These are phyloP conservation scores for Drosophila bifasciata DNA, from an alignment of 1,140 invertebrate genomes.

Conservation along the genomic window DNA sequence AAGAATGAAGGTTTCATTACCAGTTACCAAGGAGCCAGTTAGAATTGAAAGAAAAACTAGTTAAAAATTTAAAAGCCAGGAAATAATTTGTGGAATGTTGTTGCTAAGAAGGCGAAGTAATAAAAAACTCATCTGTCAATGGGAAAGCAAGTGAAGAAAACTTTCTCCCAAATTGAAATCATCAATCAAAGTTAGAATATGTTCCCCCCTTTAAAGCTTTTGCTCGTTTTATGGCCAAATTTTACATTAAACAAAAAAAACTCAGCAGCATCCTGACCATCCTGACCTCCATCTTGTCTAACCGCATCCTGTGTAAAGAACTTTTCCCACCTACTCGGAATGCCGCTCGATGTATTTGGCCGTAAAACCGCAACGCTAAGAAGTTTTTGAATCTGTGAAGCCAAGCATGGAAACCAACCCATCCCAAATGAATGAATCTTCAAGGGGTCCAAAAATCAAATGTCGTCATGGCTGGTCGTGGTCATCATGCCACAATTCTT, in stretches of 20 bases:
- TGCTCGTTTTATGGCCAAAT: constrained; percentile 1
- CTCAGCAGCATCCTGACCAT: constrained; percentile 9
- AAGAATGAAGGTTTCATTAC: constrained; percentile 12
- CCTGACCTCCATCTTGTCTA: constrained; percentile 24
- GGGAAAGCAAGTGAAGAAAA: constrained; percentile 32
- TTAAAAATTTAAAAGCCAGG: too few relatives aligned
- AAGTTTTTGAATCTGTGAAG: constrained; percentile 22
- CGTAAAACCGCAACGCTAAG: constrained; percentile 54
- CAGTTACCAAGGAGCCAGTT: constrained; percentile 9
- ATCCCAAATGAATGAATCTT: constrained; percentile 71
- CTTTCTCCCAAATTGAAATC: constrained; percentile 62
- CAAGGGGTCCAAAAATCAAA: constrained; percentile 65
- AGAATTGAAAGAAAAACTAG: not conserved
- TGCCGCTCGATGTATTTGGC: too few relatives aligned
- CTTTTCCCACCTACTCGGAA: constrained; percentile 44
- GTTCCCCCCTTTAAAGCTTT: constrained; percentile 7
- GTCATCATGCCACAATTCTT: constrained; percentile 57
- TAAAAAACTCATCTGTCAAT: constrained; percentile 47
- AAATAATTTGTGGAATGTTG: too few relatives aligned
- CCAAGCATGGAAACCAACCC: constrained; percentile 37
- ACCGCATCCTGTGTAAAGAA: constrained; percentile 54
- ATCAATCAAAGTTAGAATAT: constrained; percentile 61
- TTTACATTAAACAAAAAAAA: constrained; percentile 1
- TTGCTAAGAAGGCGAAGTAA: constrained; percentile 25
- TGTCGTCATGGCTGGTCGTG: constrained; percentile 35